Conservation (phyloP, 1,140 invertebrate species). For the Drosophila tropicalis region DNA sequence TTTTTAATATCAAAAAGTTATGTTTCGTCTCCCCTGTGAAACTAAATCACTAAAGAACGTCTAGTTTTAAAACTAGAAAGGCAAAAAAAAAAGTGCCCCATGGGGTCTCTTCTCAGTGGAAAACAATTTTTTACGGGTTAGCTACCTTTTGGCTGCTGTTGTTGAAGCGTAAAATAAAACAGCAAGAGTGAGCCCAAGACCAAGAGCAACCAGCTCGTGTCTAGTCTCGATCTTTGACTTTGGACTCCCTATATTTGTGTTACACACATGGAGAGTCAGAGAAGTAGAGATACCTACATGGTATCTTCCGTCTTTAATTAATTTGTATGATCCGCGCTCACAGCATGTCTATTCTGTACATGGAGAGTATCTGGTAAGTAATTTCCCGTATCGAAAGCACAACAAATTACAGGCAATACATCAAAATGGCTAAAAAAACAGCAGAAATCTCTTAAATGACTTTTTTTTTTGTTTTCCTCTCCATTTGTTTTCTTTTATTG, state of each 20-base stretch:
- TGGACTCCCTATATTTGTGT: constrained; percentile 29
- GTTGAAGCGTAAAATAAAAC: constrained; percentile 4
- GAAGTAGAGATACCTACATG: constrained; percentile 36
- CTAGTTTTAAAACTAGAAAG: too few relatives aligned
- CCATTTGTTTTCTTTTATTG: constrained; percentile 4
- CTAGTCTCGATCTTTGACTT: constrained; percentile 49
- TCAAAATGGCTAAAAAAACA: constrained; percentile 42
- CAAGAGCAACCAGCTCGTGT: constrained; percentile 49
- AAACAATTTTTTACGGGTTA: too few relatives aligned
- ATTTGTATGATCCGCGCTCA: constrained; percentile 68
- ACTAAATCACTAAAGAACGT: too few relatives aligned
- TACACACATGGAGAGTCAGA: constrained; percentile 1
- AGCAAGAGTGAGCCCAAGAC: not conserved
- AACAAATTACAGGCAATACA: constrained; percentile 74
- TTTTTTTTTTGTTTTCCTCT: constrained; percentile 35
- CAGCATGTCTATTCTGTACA: constrained; percentile 50
- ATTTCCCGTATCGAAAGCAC: constrained; percentile 73
- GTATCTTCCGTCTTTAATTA: constrained; percentile 51
- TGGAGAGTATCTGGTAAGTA: constrained; percentile 33
- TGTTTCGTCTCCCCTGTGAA: too few relatives aligned
- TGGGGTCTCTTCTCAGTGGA: too few relatives aligned
- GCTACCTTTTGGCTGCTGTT: too few relatives aligned
- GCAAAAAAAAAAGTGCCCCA: too few relatives aligned
- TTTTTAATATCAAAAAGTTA: too few relatives aligned
- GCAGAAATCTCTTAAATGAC: constrained; percentile 44